These are phyloP conservation scores for Hucho hucho DNA, from an alignment of 2,113 vertebrate species.

Conservation along the genomic window DNA sequence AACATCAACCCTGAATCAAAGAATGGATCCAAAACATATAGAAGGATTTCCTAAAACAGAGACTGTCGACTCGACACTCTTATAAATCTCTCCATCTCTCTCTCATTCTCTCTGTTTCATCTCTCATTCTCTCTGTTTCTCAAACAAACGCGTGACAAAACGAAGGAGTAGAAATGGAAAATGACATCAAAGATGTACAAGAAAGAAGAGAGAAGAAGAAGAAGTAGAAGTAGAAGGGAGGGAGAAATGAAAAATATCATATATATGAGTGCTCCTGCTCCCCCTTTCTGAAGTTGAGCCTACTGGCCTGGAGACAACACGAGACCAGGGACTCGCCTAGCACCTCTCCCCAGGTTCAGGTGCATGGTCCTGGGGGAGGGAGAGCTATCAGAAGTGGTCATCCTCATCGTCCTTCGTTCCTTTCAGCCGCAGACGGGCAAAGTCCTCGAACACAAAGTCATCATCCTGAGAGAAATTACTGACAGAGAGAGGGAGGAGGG, in stretches of 20 bases:
- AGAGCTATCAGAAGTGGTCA: constrained; percentile 74
- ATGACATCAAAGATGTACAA: constrained; percentile 15
- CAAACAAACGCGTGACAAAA: background rate
- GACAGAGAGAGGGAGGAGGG: background rate
- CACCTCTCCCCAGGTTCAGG: background rate
- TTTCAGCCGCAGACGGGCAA: constrained; percentile 80
- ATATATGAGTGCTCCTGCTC: background rate
- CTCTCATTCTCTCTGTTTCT: background rate
- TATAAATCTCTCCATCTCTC: background rate
- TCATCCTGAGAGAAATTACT: constrained; percentile 75
- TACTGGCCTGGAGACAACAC: background rate
- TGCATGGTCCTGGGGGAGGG: constrained; percentile 11
- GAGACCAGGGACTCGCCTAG: constrained; percentile 12
- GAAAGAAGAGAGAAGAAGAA: constrained; percentile 9
- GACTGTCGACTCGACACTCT: constrained; percentile 10
- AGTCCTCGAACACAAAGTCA: constrained; percentile 87
- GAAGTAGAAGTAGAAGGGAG: background rate
- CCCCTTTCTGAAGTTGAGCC: background rate
- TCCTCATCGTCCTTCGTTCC: constrained; percentile 79
- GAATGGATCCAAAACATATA: constrained; percentile 4
- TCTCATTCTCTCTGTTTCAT: constrained; percentile 8
- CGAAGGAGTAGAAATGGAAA: background rate
- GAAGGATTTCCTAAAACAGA: background rate
- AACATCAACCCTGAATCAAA: constrained; percentile 41
- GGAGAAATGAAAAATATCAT: background rate